Percentiles rank a stretch among this genome's conserved stretches.
phyloP scores from a whole-genome alignment of 2,113 vertebrate species.

The Triplophysa rosa region DNA sequence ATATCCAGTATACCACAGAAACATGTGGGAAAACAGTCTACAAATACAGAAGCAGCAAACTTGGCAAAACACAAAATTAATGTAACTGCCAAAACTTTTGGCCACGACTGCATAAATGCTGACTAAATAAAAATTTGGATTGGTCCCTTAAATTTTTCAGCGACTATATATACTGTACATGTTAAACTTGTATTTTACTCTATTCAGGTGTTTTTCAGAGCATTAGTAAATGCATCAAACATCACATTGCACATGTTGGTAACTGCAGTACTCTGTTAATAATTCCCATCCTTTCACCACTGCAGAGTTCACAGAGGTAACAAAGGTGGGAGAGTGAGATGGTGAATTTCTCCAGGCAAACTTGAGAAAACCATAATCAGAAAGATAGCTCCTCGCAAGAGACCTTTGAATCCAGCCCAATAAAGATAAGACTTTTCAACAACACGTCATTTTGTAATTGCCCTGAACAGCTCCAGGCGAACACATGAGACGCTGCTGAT shows the following conservation, averaged over 20 bases:
- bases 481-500: background rate
- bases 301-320: background rate
- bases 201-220: background rate
- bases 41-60: too few species aligned
- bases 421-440: conserved; percentile 39
- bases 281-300: conserved; percentile 13
- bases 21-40: too few species aligned
- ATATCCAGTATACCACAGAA: too few species aligned
- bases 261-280: conserved; percentile 6
- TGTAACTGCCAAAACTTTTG: too few species aligned
- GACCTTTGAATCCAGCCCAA: conserved; percentile 50
- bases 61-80: too few species aligned
- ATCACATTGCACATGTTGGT: background rate
- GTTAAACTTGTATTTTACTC: background rate
- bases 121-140: too few species aligned
- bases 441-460: conserved; percentile 42
- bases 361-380: conserved; percentile 19
- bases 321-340: background rate
- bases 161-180: too few species aligned
- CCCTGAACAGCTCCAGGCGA: background rate
- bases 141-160: too few species aligned
- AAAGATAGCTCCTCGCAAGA: conserved; percentile 15
- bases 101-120: too few species aligned
- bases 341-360: conserved; percentile 6
- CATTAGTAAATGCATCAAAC: background rate